Conservation (phyloP, 2,113 vertebrate species). For the Scolopax mira region DNA sequence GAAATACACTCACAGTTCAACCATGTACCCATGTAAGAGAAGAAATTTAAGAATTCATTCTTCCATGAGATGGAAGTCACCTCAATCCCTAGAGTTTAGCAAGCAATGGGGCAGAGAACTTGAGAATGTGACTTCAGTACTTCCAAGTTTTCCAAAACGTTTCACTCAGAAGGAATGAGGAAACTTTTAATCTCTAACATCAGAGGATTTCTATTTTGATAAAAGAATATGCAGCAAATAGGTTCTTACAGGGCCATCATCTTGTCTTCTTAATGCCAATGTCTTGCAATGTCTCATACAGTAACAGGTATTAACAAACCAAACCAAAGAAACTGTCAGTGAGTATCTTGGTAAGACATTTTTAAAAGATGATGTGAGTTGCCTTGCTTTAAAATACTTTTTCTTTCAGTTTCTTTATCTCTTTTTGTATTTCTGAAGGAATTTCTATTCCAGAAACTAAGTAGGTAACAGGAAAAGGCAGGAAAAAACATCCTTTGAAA, state of each 20-base stretch:
- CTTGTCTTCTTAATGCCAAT: not conserved
- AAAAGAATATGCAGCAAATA: not conserved
- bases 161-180: not conserved
- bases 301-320: not conserved
- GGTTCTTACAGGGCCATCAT: not conserved
- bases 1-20: not conserved
- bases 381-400: not conserved
- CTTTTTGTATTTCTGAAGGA: not conserved
- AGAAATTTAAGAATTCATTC: not conserved
- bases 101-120: not conserved
- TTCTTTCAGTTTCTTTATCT: not conserved
- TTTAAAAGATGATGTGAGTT: not conserved
- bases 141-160: not conserved
- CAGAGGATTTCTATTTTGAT: not conserved
- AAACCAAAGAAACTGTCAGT: not conserved
- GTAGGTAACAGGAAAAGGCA: not conserved
- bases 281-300: not conserved
- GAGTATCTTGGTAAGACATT: not conserved
- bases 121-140: not conserved
- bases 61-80: not conserved
- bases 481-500: not conserved
- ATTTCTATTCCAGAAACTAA: not conserved
- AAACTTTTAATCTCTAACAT: not conserved
- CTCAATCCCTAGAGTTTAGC: not conserved
- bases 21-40: not conserved